Percentiles rank a stretch among this genome's conserved stretches.
phyloP scores from a whole-genome alignment of 2,797 vertebrate genomes.

The Hydrolagus colliei region DNA sequence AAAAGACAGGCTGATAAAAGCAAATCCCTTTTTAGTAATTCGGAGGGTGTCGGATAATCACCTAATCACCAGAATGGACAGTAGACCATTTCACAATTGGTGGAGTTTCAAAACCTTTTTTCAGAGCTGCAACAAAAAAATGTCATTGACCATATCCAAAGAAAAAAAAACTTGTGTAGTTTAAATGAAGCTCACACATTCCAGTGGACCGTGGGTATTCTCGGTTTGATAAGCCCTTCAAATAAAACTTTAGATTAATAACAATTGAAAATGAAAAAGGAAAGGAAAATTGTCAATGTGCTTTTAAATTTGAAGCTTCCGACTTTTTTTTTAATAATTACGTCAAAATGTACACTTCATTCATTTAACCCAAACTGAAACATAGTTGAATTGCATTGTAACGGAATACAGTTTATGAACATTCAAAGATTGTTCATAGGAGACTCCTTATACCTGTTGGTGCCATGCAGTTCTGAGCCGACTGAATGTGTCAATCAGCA shows the following conservation, averaged over 20 bases:
- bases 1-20: background rate
- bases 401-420: slow-evolving; percentile 17
- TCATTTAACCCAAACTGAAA: slow-evolving; percentile 9
- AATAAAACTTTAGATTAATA: background rate
- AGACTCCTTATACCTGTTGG: slow-evolving; percentile 28
- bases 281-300: slow-evolving; percentile 6
- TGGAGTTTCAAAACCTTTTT: background rate
- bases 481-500: slow-evolving; percentile 30
- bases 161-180: background rate
- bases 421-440: slow-evolving; percentile 25
- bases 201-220: background rate
- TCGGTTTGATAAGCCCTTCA: background rate
- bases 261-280: background rate
- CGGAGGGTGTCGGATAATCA: background rate
- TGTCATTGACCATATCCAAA: background rate
- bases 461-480: slow-evolving; percentile 21
- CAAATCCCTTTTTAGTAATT: background rate
- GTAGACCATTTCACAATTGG: background rate
- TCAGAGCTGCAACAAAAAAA: slow-evolving; percentile 5
- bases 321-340: background rate
- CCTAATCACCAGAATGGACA: background rate
- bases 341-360: slow-evolving; percentile 9
- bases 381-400: background rate
- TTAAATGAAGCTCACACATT: background rate
- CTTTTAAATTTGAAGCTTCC: background rate